phyloP scores from a whole-genome alignment of 2,797 vertebrate species.

The Sus cebifrons region DNA sequence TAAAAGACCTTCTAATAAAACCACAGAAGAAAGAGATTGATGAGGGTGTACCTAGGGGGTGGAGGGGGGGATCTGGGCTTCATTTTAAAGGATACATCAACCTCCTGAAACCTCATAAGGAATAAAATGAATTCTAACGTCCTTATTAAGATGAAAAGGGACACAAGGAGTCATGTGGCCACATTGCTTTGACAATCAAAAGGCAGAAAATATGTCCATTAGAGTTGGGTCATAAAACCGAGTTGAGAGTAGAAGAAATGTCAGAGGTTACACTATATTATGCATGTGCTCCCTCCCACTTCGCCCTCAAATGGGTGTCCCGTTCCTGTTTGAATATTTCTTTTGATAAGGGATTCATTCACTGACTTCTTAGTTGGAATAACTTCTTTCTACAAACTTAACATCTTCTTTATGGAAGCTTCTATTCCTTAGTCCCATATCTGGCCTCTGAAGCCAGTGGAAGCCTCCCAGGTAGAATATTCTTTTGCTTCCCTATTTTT shows the following conservation, averaged over 20 bases:
- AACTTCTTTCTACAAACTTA: background rate
- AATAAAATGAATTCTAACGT: background rate
- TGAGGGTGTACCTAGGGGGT: background rate
- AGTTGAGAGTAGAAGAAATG: background rate
- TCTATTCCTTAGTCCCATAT: background rate
- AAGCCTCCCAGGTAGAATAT: background rate
- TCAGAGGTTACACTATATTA: too few species aligned
- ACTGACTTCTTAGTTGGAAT: background rate
- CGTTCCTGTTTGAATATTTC: background rate
- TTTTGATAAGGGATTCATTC: background rate
- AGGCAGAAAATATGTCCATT: background rate
- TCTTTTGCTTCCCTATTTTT: background rate
- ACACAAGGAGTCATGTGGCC: fast-evolving
- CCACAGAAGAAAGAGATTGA: background rate
- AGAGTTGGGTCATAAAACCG: background rate
- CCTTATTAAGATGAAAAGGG: background rate
- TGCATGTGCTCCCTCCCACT: background rate
- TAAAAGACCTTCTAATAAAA: constrained; percentile 19
- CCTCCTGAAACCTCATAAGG: background rate
- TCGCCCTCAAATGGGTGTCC: background rate
- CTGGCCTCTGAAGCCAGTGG: background rate
- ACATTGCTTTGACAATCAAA: background rate
- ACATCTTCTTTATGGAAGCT: background rate
- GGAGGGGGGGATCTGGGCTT: fast-evolving
- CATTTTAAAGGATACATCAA: background rate